Conservation (phyloP, 2,797 vertebrate species). For the Myiotriccus ornatus region DNA sequence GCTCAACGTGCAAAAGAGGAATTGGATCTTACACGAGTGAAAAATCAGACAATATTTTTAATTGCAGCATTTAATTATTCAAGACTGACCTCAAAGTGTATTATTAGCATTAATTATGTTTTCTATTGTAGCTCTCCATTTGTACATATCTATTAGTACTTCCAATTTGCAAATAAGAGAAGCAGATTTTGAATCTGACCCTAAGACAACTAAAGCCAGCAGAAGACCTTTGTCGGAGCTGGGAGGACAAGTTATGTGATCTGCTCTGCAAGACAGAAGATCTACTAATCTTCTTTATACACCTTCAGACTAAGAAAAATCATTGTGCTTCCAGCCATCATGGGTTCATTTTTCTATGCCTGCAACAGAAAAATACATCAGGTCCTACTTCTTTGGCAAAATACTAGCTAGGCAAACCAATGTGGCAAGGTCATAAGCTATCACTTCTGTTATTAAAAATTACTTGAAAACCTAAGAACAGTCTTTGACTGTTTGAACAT, state of each 20-base stretch:
- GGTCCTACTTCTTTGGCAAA: neutral
- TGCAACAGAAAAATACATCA: neutral
- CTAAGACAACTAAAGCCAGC: neutral
- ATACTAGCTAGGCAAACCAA: neutral
- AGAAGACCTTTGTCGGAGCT: neutral
- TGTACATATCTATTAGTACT: neutral
- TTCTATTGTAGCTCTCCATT: neutral
- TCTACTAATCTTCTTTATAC: neutral
- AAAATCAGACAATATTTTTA: neutral
- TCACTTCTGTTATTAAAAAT: neutral
- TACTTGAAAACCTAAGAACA: neutral
- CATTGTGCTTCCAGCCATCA: neutral
- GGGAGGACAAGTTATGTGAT: neutral
- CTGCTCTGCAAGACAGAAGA: neutral
- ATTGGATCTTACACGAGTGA: neutral
- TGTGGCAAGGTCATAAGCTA: neutral
- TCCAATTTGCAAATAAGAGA: neutral
- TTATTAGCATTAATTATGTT: neutral
- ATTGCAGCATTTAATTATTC: neutral
- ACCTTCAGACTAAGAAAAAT: neutral
- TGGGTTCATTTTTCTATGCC: neutral
- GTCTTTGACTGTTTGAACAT: neutral
- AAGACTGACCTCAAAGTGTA: neutral
- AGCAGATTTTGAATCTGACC: neutral
- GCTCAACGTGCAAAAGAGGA: neutral